Conservation (phyloP, 2,113 vertebrate genomes). For the Genyomyrus donnyi region DNA sequence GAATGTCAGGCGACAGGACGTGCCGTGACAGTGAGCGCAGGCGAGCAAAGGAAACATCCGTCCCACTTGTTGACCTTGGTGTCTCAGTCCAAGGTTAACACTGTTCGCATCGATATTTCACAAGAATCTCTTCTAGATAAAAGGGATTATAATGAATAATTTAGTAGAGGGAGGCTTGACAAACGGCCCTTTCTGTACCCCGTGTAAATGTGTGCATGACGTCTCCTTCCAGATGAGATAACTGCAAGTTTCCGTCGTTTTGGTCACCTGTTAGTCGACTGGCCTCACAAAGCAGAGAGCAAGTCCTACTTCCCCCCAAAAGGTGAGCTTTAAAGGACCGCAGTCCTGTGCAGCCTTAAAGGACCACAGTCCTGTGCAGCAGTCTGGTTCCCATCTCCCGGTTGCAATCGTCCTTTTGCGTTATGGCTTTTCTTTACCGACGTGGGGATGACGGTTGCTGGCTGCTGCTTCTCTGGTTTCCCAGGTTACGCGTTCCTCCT, state of each 20-base stretch:
- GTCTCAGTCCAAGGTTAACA: neutral
- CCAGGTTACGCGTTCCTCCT: constrained; percentile 96
- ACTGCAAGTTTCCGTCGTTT: constrained; percentile 97
- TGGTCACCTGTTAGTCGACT: constrained; percentile 96
- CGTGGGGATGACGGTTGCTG: neutral
- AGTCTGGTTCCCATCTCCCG: neutral
- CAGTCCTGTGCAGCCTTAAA: too few species aligned
- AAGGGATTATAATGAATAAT: neutral
- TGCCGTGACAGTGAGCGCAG: neutral
- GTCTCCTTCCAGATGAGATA: constrained; percentile 78
- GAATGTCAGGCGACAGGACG: neutral
- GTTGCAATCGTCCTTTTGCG: neutral
- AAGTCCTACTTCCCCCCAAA: constrained; percentile 99
- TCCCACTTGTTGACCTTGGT: neutral
- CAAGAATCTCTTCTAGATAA: neutral
- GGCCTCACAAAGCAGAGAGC: constrained; percentile 99
- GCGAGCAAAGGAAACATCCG: neutral
- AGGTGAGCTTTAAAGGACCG: constrained; percentile 60
- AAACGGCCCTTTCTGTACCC: neutral
- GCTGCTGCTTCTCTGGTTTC: constrained; percentile 14
- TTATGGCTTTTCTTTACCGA: neutral
- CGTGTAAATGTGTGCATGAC: neutral
- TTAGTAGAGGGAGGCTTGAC: neutral
- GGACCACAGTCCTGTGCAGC: too few species aligned
- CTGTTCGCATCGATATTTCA: neutral